These are phyloP conservation scores for Sternotherus odoratus DNA, from an alignment of 2,797 vertebrate species.

Conservation along the genomic window DNA sequence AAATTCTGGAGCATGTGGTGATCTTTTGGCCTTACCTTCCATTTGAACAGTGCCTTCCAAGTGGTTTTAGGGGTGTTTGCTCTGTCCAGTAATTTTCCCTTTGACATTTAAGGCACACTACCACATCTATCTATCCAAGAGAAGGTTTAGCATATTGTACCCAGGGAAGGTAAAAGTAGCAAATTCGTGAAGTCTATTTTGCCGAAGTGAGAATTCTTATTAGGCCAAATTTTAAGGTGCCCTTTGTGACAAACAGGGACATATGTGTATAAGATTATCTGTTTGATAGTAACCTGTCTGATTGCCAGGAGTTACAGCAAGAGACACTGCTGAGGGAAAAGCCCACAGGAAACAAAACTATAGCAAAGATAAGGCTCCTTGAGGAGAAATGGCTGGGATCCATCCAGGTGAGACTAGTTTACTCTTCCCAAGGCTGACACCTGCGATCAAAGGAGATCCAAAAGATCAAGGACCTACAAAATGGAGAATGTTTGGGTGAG, in stretches of 20 bases:
- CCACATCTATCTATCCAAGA: constrained; percentile 2
- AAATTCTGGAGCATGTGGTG: not conserved
- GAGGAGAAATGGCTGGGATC: no score
- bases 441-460: no score
- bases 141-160: not conserved
- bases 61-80: not conserved
- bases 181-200: not conserved
- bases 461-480: no score
- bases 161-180: not conserved
- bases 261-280: no score
- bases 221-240: not conserved
- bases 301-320: no score
- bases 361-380: no score
- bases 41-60: not conserved
- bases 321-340: no score
- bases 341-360: no score
- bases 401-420: no score
- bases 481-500: no score
- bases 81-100: not conserved
- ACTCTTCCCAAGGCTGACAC: no score
- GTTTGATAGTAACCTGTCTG: no score
- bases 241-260: not conserved
- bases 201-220: not conserved
- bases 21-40: not conserved
- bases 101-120: not conserved